Evolutionary conservation across 2,797 vertebrate genomes (phyloP), one percentile per base, ranked within the genome.

Genomic region (Cossypha heuglini): DNA sequence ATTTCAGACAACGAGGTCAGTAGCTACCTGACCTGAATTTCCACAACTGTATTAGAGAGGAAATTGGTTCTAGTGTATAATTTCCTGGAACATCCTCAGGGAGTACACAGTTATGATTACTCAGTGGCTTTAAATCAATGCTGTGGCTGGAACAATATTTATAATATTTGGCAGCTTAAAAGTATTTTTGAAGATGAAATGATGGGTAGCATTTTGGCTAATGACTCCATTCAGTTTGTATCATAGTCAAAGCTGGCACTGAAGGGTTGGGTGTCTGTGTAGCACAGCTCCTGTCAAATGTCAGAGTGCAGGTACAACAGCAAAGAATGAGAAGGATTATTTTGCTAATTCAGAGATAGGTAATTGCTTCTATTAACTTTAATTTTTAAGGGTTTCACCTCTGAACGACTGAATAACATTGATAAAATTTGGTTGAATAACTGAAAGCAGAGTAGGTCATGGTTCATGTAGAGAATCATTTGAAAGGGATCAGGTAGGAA

Each of bases 91-190:
- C 10, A 31, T 69, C 79, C 88, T 43, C 57, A 35, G 92, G 91
- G 75, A 86, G 17, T 29, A 69, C 66, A 37, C 21, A 74, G 64
- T 72, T 81, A 19, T 31, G 72, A 87, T 88, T 93, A 72, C 63
- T 86, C 85, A 58, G 55, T 42, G 52, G 45, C 69, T 90, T 92
- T 77, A 96, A 95, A 85, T 81, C 72, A n/a, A 13, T 64, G 86
- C 82, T 94, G 68, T 46, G 81, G 77, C 24, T 49, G 21, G 69
- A 97, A 92, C 19, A 76, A 72, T 69, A 64, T 82, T 93, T 79
- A 68, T 95, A 92, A 92, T 93, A 94, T 96, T 87, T 96, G 88
- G 62, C 94, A 95, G 58, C 73, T 91, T 82, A 88, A 87, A 90
- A 96, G 77, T 79, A 87, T 38, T 93, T 96, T 80, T 12, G 26